Base-by-base conservation (phyloP, 2,888 invertebrate species). In the Sepiola atlantica region DNA sequence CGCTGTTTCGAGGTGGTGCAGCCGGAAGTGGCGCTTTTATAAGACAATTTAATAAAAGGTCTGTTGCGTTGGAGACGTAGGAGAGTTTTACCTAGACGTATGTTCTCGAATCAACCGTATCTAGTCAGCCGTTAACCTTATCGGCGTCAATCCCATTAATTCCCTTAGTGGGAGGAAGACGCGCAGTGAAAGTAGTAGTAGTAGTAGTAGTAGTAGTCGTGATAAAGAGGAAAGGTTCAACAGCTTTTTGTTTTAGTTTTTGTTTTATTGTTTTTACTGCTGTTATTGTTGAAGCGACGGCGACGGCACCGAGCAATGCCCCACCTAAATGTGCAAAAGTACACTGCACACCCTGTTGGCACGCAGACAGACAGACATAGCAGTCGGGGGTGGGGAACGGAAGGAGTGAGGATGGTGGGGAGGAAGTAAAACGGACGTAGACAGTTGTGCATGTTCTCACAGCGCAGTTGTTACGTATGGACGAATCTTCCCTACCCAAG, bases 301-400 rank as follows among this genome's bases (percentile, higher is more conserved):
- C 77, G n/a, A 18, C 77, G n/a, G 77, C n/a, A 77, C 12, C 77
- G 24, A 77, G 77, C n/a, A 77, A 77, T n/a, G n/a, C 77, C 77
- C 10, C 77, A n/a, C 77, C 77, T n/a, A n/a, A 77, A 77, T 77
- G 77, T 77, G 77, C 77, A 77, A 77, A 77, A 77, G 77, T 77
- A 77, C 77, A 77, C n/a, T 77, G 16, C 77, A 77, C 77, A n/a
- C 77, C n/a, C 77, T 77, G n/a, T 77, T n/a, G 77, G 77, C 77
- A 77, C 77, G 77, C 77, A 77, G n/a, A n/a, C 77, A 77, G 77
- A 77, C 77, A 77, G 77, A 32, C 45, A 45, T 45, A 45, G 45
- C 45, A 45, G 45, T 45, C 45, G 45, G 45, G 45, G 45, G 45
- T 45, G 45, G 45, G 45, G 45, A 2, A 45, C 45, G 45, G 45